These are phyloP conservation scores for Agrotis clavis DNA, from an alignment of 2,888 invertebrate species.

Conservation along the genomic window DNA sequence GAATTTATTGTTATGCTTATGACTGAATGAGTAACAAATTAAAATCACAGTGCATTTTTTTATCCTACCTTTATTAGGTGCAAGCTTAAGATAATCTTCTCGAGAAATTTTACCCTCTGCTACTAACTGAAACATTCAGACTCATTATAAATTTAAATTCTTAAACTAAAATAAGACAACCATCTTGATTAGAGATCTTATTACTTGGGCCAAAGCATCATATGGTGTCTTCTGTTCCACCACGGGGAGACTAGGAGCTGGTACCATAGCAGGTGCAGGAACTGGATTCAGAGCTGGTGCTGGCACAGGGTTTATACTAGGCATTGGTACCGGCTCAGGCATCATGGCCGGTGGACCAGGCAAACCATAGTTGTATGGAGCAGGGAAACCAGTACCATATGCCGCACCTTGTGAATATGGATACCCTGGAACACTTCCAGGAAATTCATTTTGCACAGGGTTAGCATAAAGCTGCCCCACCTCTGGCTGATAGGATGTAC, in stretches of 20 bases:
- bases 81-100: slow-evolving; percentile 86
- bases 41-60: slow-evolving; percentile 20
- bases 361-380: slow-evolving; percentile 74
- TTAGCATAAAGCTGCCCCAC: slow-evolving; percentile 41
- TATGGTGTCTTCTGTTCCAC: slow-evolving; percentile 71
- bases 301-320: slow-evolving; percentile 67
- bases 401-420: slow-evolving; percentile 62
- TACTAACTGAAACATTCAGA: slow-evolving; percentile 85
- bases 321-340: slow-evolving; percentile 56
- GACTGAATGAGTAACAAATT: slow-evolving; percentile 3
- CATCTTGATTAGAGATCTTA: slow-evolving; percentile 57
- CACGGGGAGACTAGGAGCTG: slow-evolving; percentile 58
- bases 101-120: slow-evolving; percentile 87
- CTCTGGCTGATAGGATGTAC: slow-evolving; percentile 51
- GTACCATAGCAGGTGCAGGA: slow-evolving; percentile 70
- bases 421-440: slow-evolving; percentile 55
- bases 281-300: slow-evolving; percentile 61
- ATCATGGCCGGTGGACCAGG: slow-evolving; percentile 58
- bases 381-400: slow-evolving; percentile 71
- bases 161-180: slow-evolving; percentile 25
- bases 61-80: slow-evolving; percentile 85
- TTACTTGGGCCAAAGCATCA: slow-evolving; percentile 88
- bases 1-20: slow-evolving; percentile 29
- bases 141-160: slow-evolving; percentile 38
- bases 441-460: slow-evolving; percentile 52